Evolutionary conservation across 2,113 vertebrate genomes (phyloP), one percentile per base, ranked within the genome.

Genomic region (Puntigrus tetrazona): DNA sequence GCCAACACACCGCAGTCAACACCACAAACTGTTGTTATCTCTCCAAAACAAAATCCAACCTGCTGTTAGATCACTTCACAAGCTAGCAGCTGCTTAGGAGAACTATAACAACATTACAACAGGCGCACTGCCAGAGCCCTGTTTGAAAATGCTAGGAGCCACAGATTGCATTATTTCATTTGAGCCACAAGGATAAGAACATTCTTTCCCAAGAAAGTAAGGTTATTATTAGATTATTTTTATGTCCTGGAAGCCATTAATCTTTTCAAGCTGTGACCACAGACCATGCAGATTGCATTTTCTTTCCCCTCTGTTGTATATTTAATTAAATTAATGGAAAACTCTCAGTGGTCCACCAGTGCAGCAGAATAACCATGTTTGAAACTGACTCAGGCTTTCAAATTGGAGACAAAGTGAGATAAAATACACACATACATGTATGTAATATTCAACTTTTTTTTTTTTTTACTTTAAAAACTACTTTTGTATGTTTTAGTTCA

Each of bases 211-310:
- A 67, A 65, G 78, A 80, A 67, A 45, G 57, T 67, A 25, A 67
- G 59, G 57, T 47, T 80, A 80, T 80, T 80, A 80, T 80, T 65
- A 67, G 78, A 80, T 80, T 67, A 80, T 67, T 80, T 34, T 45
- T 80, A 65, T 31, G 59, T 67, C 59, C 59, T 47, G 25, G 41
- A 80, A 67, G 78, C 41, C 78, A 80, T 80, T 80, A 80, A 80
- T 80, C 78, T 80, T 80, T 45, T 80, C 78, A 80, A 67, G 41
- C 78, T 80, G 78, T 80, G 78, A 80, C 78, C 59, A 47, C 59
- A 67, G 59, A 80, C 57, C 78, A 80, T 80, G 78, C 78, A 80
- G 78, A 80, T 47, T 80, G 57, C 78, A 67, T 80, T 80, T 80
- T 80, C 78, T 80, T 65, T 38, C 59, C 77, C 41, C 41, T 45